Conservation (phyloP, 1,140 invertebrate species). For the Eulimnadia texana region DNA sequence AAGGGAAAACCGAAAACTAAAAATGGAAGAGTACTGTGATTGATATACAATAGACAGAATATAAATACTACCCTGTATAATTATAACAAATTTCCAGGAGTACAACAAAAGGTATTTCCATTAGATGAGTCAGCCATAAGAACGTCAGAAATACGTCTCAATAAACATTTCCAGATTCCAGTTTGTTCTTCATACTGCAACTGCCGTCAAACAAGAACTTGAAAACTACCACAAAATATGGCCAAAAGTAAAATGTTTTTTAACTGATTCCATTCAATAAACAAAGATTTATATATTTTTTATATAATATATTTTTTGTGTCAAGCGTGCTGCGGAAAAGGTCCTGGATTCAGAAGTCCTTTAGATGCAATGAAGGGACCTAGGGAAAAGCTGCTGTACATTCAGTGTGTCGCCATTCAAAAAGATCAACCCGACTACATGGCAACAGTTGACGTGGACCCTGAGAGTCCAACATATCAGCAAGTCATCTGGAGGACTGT, state of each 20-base stretch:
- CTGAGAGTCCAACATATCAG: slow-evolving; percentile 63
- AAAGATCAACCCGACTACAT: slow-evolving; percentile 63
- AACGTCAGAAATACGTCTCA: too few species aligned
- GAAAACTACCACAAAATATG: too few species aligned
- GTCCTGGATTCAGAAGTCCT: slow-evolving; percentile 37
- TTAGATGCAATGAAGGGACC: slow-evolving; percentile 65
- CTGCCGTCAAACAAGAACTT: too few species aligned
- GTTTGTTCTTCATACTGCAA: too few species aligned
- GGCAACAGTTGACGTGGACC: slow-evolving; percentile 81
- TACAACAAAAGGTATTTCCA: too few species aligned
- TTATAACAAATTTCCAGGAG: too few species aligned
- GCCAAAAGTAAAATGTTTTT: neutral
- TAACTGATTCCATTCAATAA: neutral
- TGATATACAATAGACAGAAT: too few species aligned
- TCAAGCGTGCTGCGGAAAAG: slow-evolving; percentile 14
- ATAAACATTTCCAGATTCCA: too few species aligned
- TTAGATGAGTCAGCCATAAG: too few species aligned
- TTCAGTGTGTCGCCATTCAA: slow-evolving; percentile 50
- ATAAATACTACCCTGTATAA: too few species aligned
- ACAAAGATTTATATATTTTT: neutral
- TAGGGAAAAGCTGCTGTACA: slow-evolving; percentile 70
- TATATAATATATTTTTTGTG: neutral
- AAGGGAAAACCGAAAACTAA: too few species aligned
- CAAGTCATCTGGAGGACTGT: slow-evolving; percentile 73
- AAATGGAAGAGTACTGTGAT: too few species aligned